Evolutionary conservation across 1,140 invertebrate species (phyloP).

Genomic region (Danaus plexippus): DNA sequence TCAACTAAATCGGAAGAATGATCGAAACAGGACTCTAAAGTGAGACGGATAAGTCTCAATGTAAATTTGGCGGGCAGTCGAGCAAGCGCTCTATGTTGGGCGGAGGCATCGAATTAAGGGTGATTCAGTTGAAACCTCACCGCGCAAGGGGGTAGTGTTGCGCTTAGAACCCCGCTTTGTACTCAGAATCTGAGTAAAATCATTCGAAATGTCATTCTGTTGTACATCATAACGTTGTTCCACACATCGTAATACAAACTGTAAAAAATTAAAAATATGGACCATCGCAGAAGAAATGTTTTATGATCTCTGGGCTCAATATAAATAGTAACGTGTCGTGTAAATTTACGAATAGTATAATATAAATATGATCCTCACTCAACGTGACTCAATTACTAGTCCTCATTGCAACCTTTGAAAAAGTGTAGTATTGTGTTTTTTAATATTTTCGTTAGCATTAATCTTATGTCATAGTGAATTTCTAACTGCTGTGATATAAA

Average conservation of each 20-base stretch:
- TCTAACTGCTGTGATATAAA: conserved; percentile 61
- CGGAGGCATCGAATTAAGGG: conserved; percentile 65
- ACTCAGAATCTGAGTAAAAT: conserved; percentile 55
- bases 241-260: too few species aligned
- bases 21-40: conserved; percentile 36
- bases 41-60: conserved; percentile 24
- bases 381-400: too few species aligned
- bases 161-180: conserved; percentile 43
- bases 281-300: conserved; percentile 12
- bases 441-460: too few species aligned
- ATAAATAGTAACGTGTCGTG: conserved; percentile 42
- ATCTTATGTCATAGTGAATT: conserved; percentile 55
- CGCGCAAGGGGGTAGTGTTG: conserved; percentile 54
- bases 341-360: conserved; percentile 19
- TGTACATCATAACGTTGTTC: conserved; percentile 28
- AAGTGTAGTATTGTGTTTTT: too few species aligned
- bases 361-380: conserved; percentile 15
- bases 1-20: conserved; percentile 39
- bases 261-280: conserved; percentile 7
- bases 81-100: conserved; percentile 68
- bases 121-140: conserved; percentile 65
- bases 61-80: conserved; percentile 25
- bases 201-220: conserved; percentile 54
- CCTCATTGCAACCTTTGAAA: too few species aligned
- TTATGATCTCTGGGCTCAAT: conserved; percentile 31